A percentile compares a stretch with the other conserved stretches of the same genome.
Conservation (phyloP, 2,797 vertebrate species). For the Hydrolagus colliei region DNA sequence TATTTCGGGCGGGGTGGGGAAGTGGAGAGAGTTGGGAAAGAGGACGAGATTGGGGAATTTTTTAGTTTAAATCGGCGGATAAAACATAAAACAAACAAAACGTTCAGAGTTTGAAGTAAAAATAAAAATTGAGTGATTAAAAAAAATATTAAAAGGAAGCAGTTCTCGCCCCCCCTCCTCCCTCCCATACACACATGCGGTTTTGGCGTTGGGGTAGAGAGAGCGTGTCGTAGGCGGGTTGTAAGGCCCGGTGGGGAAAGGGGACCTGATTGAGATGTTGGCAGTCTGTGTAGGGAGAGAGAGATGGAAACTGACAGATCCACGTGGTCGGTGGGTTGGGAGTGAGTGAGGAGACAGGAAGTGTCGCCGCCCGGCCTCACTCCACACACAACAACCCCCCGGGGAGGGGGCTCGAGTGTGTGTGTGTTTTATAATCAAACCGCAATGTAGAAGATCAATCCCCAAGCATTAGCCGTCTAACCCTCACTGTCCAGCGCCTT, state of each 20-base stretch:
- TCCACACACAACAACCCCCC: not conserved
- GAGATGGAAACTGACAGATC: conserved; percentile 24
- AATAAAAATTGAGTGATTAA: too few species aligned
- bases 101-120: not conserved
- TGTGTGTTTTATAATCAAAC: too few species aligned
- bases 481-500: too few species aligned
- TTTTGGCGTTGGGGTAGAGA: too few species aligned
- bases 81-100: not conserved
- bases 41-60: not conserved
- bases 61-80: not conserved
- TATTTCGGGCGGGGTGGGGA: not conserved
- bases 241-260: not conserved
- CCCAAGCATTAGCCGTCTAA: too few species aligned
- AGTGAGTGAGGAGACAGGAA: conserved; percentile 26
- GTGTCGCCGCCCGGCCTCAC: conserved; percentile 19
- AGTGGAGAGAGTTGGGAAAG: too few species aligned
- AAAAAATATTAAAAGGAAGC: too few species aligned
- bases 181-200: too few species aligned
- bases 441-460: too few species aligned
- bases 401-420: too few species aligned
- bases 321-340: conserved; percentile 4
- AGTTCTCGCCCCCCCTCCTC: too few species aligned
- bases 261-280: conserved; percentile 27
- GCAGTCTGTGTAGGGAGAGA: conserved; percentile 24
- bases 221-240: not conserved